Conservation (phyloP, 2,888 invertebrate species). For the Plemyria rubiginata region DNA sequence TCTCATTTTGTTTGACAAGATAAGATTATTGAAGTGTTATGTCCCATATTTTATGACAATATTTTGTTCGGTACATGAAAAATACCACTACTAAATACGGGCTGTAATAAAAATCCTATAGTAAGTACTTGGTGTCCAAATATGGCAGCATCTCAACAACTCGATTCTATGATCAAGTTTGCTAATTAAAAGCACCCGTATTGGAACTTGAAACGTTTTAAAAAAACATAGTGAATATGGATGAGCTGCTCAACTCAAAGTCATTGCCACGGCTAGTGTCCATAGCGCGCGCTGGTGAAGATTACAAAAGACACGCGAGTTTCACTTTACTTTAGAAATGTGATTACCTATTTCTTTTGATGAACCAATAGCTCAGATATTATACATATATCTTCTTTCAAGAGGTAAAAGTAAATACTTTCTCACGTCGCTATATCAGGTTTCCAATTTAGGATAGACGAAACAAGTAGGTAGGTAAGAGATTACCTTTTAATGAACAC, state of each 20-base stretch:
- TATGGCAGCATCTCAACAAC: slow-evolving; percentile 1
- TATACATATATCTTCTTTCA: background rate
- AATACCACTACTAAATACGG: background rate
- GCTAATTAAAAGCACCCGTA: too few relatives aligned
- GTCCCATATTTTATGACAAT: background rate
- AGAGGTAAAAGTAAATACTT: slow-evolving; percentile 32
- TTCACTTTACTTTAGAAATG: background rate
- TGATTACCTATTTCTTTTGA: slow-evolving; percentile 16
- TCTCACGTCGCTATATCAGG: slow-evolving; percentile 28
- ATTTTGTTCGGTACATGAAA: background rate
- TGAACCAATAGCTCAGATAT: slow-evolving; percentile 7
- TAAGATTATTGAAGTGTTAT: background rate
- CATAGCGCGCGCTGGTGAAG: background rate
- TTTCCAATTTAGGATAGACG: slow-evolving; percentile 23
- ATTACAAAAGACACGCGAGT: slow-evolving; percentile 3
- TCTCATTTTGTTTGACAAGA: background rate
- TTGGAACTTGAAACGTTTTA: background rate
- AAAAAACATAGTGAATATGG: slow-evolving; percentile 27
- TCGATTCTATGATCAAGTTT: slow-evolving; percentile 13
- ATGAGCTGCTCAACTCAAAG: slow-evolving; percentile 25
- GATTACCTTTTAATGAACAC: slow-evolving; percentile 25
- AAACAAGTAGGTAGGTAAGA: slow-evolving; percentile 12
- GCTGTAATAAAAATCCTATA: background rate
- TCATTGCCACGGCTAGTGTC: slow-evolving; percentile 21
- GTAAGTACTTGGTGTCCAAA: background rate